phyloP scores from a whole-genome alignment of 2,888 invertebrate genomes.

The Teinopalpus imperialis region DNA sequence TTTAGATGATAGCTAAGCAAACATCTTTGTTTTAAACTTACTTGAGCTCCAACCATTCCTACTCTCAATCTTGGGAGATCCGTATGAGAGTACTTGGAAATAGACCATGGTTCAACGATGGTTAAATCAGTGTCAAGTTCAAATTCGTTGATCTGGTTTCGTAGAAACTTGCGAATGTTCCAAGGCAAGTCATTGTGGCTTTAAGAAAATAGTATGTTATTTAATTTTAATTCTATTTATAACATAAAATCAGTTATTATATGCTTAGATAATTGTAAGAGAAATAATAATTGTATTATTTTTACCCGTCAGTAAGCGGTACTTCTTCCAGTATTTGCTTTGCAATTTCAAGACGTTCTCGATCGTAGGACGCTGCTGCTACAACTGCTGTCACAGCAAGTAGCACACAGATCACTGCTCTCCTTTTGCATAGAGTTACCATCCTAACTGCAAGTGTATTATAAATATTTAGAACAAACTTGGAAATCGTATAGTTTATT shows the following conservation, averaged over 20 bases:
- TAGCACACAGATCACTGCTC: conserved; percentile 62
- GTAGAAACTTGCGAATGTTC: conserved; percentile 87
- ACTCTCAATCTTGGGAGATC: conserved; percentile 83
- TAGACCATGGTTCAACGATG: conserved; percentile 83
- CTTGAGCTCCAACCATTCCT: conserved; percentile 88
- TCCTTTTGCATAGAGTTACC: conserved; percentile 56
- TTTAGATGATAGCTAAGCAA: no score
- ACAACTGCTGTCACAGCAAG: conserved; percentile 79
- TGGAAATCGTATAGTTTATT: no score
- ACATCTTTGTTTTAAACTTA: no score
- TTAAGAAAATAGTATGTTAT: conserved; percentile 30
- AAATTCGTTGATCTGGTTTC: conserved; percentile 85
- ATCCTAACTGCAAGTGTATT: conserved; percentile 51
- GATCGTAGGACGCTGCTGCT: conserved; percentile 76
- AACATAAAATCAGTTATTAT: no score
- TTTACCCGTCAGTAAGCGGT: conserved; percentile 85
- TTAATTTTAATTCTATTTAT: not conserved
- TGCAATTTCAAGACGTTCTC: conserved; percentile 83
- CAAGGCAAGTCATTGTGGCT: conserved; percentile 87
- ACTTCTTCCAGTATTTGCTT: conserved; percentile 84
- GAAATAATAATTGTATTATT: not conserved
- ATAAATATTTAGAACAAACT: no score
- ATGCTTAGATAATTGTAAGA: no score
- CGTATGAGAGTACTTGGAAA: conserved; percentile 85
- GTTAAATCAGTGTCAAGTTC: conserved; percentile 83